These are phyloP conservation scores for Stichopus horrens DNA, from an alignment of 53 echinoderm and acorn worm species.

Conservation along the genomic window DNA sequence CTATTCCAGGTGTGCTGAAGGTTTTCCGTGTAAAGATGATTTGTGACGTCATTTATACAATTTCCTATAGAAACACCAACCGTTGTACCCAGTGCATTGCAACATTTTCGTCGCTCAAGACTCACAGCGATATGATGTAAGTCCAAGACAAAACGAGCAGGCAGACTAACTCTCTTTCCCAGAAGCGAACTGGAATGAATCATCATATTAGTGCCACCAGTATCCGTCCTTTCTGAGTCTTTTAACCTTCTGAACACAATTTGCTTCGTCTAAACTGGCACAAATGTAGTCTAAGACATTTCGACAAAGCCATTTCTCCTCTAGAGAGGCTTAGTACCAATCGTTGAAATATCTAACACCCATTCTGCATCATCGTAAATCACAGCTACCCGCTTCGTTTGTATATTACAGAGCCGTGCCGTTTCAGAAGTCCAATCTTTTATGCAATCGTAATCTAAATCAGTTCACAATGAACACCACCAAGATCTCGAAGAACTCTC, in stretches of 20 bases:
- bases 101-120: constrained; percentile 4
- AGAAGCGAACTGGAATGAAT: background rate
- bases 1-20: background rate
- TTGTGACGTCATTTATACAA: background rate
- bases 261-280: background rate
- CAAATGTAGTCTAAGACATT: background rate
- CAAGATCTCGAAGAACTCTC: no score
- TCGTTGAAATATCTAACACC: background rate
- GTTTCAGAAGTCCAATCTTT: constrained; percentile 22
- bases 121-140: background rate
- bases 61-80: constrained; percentile 8
- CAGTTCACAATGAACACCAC: no score
- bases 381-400: background rate
- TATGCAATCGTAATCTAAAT: no score
- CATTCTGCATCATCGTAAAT: background rate
- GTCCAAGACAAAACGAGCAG: background rate
- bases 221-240: background rate
- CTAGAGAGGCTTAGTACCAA: background rate
- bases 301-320: background rate
- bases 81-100: constrained; percentile 16
- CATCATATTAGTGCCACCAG: background rate
- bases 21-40: no score
- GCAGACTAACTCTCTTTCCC: no score
- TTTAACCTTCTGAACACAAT: background rate
- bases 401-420: constrained; percentile 16